A percentile compares a stretch with the other conserved stretches of the same genome.
These are phyloP conservation scores for Sanderia malayensis DNA, from an alignment of 30 jellyfish, hydroid and myxozoan genomes.

Conservation along the genomic window DNA sequence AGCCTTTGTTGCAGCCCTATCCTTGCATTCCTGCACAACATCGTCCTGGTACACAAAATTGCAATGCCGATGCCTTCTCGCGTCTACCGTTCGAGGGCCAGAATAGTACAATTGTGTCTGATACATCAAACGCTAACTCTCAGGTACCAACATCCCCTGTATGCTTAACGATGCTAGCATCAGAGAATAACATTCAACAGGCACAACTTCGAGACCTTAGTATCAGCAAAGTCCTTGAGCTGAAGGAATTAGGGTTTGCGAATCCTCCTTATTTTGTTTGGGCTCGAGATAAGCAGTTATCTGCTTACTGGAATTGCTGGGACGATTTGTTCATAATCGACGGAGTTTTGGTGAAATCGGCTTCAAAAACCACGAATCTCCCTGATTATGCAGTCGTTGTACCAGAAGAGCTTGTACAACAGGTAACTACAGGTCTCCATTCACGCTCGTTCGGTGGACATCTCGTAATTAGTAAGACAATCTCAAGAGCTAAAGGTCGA, in stretches of 20 bases:
- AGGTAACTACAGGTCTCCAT: conserved; percentile 48
- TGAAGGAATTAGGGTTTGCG: conserved; percentile 26
- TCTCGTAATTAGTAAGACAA: conserved; percentile 32
- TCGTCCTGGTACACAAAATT: conserved; percentile 27
- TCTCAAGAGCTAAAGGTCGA: conserved; percentile 20
- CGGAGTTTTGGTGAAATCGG: conserved; percentile 9
- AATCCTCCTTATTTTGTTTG: conserved; percentile 35
- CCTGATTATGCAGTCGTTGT: conserved; percentile 38
- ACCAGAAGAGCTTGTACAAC: conserved; percentile 7
- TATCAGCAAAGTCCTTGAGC: conserved; percentile 9
- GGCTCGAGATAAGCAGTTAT: conserved; percentile 10
- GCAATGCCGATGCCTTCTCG: conserved; percentile 43
- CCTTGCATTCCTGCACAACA: no score
- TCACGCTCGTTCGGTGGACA: conserved; percentile 46
- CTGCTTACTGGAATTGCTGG: conserved; percentile 29
- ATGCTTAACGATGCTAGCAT: conserved; percentile 31
- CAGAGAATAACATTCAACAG: conserved; percentile 10
- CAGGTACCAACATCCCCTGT: neutral
- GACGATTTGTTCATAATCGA: conserved; percentile 19
- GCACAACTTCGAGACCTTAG: conserved; percentile 23
- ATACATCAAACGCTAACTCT: neutral
- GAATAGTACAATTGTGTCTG: neutral
- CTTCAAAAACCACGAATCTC: neutral
- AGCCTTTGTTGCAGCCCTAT: no score
- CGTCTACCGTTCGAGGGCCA: neutral